Percentiles rank a stretch among this genome's conserved stretches.
Conservation (phyloP, 1,140 invertebrate genomes). For the Zophobas morio region DNA sequence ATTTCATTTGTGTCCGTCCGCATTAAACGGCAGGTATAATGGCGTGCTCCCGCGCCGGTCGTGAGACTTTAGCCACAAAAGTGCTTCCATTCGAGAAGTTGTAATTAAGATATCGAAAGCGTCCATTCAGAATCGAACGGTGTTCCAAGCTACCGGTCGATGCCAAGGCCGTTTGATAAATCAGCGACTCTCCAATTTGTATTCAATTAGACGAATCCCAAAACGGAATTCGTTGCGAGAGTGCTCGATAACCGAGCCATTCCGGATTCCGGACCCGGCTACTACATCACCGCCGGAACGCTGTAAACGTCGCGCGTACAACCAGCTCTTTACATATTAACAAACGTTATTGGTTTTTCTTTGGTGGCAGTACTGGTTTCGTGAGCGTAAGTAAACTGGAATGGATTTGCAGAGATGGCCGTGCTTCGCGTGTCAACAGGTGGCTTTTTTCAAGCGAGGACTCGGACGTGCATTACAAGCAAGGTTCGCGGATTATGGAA, state of each 20-base stretch:
- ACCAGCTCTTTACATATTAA: slow-evolving; percentile 37
- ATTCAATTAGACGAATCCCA: neutral
- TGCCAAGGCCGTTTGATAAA: slow-evolving; percentile 1
- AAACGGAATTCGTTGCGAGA: neutral
- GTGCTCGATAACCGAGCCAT: neutral
- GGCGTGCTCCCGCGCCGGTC: slow-evolving; percentile 19
- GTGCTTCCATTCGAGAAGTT: slow-evolving; percentile 26
- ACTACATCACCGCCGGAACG: neutral
- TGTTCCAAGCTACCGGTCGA: neutral
- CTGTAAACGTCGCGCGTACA: slow-evolving; percentile 10
- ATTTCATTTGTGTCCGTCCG: slow-evolving; percentile 26
- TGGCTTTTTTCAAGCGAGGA: too few species aligned
- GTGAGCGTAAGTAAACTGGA: slow-evolving; percentile 1
- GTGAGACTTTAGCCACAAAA: slow-evolving; percentile 26
- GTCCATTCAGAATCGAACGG: slow-evolving; percentile 1
- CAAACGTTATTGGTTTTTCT: slow-evolving; percentile 27
- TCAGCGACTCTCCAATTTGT: neutral
- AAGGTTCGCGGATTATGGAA: too few species aligned
- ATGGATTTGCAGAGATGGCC: neutral
- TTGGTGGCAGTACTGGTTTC: slow-evolving; percentile 29
- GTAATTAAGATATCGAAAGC: slow-evolving; percentile 41
- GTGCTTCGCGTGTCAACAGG: too few species aligned
- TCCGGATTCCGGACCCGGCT: neutral
- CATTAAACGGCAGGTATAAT: slow-evolving; percentile 24
- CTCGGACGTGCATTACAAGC: too few species aligned